phyloP scores from a whole-genome alignment of 2,113 vertebrate species.

The Glaucomys volans region DNA sequence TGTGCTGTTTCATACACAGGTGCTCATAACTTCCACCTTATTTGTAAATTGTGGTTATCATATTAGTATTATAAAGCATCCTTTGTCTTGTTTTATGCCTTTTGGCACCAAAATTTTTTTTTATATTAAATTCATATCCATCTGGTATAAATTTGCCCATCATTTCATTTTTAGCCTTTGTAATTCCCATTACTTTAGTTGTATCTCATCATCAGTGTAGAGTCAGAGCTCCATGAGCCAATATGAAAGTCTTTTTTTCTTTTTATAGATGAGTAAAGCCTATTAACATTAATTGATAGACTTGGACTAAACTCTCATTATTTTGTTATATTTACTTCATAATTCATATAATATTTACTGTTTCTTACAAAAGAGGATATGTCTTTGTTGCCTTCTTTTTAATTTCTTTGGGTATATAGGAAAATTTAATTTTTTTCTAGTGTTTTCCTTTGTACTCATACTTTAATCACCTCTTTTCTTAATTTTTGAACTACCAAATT shows the following conservation, averaged over 20 bases:
- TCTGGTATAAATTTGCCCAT: background rate
- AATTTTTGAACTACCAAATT: background rate
- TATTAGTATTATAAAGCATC: background rate
- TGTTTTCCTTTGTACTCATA: background rate
- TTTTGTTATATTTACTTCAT: background rate
- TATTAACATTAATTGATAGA: background rate
- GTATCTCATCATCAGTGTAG: background rate
- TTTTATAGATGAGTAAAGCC: background rate
- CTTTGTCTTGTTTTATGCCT: background rate
- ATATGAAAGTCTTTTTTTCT: background rate
- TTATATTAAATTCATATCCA: background rate
- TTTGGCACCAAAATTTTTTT: background rate
- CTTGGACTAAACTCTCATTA: background rate
- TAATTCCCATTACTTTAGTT: background rate
- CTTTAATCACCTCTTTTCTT: background rate
- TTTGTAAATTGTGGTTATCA: background rate
- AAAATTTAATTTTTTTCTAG: background rate
- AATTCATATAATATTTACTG: background rate
- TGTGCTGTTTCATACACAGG: background rate
- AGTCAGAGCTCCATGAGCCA: background rate
- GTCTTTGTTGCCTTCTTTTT: background rate
- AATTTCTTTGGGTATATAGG: background rate
- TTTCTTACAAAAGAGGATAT: background rate
- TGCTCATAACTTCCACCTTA: background rate
- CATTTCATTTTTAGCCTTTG: background rate